Conservation (phyloP, 2,797 vertebrate genomes). For the Muscicapa striata region DNA sequence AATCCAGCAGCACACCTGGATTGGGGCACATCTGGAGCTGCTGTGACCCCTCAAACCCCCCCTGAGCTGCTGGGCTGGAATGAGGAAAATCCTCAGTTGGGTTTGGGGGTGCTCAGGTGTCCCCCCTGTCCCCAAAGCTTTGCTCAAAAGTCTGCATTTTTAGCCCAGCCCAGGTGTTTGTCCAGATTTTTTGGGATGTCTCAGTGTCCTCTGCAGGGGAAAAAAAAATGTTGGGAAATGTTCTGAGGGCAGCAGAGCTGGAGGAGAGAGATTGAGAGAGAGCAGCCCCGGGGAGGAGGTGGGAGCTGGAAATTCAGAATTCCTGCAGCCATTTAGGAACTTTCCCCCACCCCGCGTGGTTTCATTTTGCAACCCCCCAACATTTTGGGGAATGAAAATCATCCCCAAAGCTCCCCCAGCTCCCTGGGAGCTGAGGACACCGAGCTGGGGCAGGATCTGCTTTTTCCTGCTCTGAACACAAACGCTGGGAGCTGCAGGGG, state of each 20-base stretch:
- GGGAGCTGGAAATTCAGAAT: neutral
- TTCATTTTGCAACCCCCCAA: neutral
- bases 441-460: neutral
- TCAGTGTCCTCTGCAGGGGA: neutral
- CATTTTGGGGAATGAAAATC: too few species aligned
- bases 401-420: fast-evolving
- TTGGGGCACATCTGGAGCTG: neutral
- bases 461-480: neutral
- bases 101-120: neutral
- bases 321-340: neutral
- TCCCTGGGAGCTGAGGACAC: fast-evolving
- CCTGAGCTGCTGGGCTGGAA: neutral
- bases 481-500: fast-evolving
- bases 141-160: fast-evolving
- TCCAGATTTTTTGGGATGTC: fast-evolving
- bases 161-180: neutral
- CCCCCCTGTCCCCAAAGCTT: fast-evolving
- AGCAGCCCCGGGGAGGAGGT: neutral
- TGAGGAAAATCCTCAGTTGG: neutral
- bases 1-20: fast-evolving
- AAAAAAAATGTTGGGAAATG: too few species aligned
- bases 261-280: fast-evolving
- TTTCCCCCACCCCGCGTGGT: neutral
- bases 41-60: neutral
- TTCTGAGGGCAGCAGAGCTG: neutral